Evolutionary conservation across 2,113 vertebrate genomes (phyloP).

Genomic region (Planiliza haematocheilus): DNA sequence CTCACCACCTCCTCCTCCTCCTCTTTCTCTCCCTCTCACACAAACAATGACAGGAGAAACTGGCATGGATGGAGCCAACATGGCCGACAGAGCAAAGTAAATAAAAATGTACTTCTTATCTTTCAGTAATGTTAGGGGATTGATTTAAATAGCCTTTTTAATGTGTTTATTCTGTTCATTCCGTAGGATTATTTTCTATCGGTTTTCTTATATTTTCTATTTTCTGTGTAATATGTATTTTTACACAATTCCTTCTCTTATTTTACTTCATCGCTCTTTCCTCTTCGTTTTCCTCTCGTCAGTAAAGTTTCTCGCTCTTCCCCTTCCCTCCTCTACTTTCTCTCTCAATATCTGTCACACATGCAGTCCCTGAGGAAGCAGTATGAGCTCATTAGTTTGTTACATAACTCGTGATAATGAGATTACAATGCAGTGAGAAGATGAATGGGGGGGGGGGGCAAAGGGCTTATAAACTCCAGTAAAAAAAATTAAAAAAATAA

Average conservation of each 20-base stretch:
- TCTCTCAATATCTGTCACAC: neutral
- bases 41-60: constrained; percentile 7
- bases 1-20: too few species aligned
- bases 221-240: too few species aligned
- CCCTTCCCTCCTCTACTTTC: neutral
- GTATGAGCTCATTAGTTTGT: constrained; percentile 56
- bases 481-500: too few species aligned
- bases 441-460: constrained; percentile 35
- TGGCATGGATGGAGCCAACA: constrained; percentile 4
- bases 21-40: neutral
- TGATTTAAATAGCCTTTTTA: neutral
- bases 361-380: constrained; percentile 34
- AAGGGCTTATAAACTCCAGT: neutral
- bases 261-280: neutral
- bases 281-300: neutral
- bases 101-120: neutral
- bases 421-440: constrained; percentile 53
- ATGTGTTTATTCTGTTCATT: neutral
- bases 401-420: constrained; percentile 61
- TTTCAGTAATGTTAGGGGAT: neutral
- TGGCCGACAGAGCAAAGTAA: constrained; percentile 1
- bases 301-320: neutral
- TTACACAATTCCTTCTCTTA: neutral
- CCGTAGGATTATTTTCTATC: too few species aligned
- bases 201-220: too few species aligned